Evolutionary conservation across 1,140 invertebrate species (phyloP).

Genomic region (Zaprionus lachaisei): DNA sequence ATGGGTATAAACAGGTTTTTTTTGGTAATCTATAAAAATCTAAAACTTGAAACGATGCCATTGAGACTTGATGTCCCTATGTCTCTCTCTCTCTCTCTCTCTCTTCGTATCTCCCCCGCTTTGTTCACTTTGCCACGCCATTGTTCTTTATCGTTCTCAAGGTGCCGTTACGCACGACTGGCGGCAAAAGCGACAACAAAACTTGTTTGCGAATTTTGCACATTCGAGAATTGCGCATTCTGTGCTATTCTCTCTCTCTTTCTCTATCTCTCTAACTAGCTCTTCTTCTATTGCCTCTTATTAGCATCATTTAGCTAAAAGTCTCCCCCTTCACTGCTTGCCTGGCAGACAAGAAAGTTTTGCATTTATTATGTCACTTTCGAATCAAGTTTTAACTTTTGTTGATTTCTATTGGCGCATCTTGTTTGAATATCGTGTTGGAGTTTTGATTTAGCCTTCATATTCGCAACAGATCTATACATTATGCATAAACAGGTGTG

Average conservation of each 20-base stretch:
- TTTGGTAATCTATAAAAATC: background rate
- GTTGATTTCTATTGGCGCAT: background rate
- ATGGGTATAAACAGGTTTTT: background rate
- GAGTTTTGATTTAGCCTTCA: background rate
- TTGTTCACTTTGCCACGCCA: background rate
- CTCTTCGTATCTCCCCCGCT: background rate
- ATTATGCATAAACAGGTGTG: constrained; percentile 20
- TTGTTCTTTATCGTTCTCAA: constrained; percentile 40
- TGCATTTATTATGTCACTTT: constrained; percentile 5
- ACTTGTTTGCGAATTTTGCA: constrained; percentile 13
- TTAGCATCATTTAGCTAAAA: constrained; percentile 30
- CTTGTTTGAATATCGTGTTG: background rate
- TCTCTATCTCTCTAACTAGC: background rate
- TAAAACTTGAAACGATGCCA: background rate
- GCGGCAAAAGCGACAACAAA: constrained; percentile 17
- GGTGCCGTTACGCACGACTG: constrained; percentile 36
- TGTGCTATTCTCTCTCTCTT: background rate
- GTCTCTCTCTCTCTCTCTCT: background rate
- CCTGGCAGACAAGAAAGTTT: background rate
- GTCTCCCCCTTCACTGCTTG: background rate
- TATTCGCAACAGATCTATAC: constrained; percentile 8
- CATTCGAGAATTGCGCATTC: constrained; percentile 5
- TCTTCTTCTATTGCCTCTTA: background rate
- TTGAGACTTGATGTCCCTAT: background rate
- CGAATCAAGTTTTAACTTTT: background rate